phyloP scores from a whole-genome alignment of 2,113 vertebrate genomes.

The Hiodon tergisus region DNA sequence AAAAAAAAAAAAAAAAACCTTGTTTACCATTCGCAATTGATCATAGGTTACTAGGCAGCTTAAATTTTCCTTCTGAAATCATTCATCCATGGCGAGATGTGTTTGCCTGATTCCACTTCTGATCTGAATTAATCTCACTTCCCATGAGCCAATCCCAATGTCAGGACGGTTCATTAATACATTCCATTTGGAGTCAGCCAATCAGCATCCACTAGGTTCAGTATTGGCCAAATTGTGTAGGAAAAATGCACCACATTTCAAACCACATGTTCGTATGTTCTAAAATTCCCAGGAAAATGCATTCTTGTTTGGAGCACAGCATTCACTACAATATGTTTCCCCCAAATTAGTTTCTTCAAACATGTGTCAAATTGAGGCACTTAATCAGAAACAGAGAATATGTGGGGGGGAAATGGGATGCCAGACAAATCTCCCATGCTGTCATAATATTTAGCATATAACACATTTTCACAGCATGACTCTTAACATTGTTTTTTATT shows the following conservation, averaged over 20 bases:
- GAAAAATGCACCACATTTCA: slow-evolving; percentile 21
- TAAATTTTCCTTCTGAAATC: slow-evolving; percentile 19
- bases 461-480: slow-evolving; percentile 26
- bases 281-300: slow-evolving; percentile 25
- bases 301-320: slow-evolving; percentile 23
- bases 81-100: slow-evolving; percentile 9
- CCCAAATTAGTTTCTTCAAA: slow-evolving; percentile 33
- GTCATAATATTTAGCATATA: slow-evolving; percentile 31
- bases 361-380: slow-evolving; percentile 29
- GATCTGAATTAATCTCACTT: slow-evolving; percentile 36
- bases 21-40: slow-evolving; percentile 32
- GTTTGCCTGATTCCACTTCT: slow-evolving; percentile 31
- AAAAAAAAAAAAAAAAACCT: slow-evolving; percentile 34
- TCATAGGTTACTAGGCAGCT: slow-evolving; percentile 30
- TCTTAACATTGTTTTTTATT: slow-evolving; percentile 34
- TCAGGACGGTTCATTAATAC: slow-evolving; percentile 19
- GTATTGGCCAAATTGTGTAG: neutral
- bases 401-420: slow-evolving; percentile 19
- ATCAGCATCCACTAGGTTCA: neutral
- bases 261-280: slow-evolving; percentile 14
- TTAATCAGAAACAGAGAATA: slow-evolving; percentile 16
- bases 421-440: slow-evolving; percentile 21
- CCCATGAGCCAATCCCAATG: slow-evolving; percentile 16
- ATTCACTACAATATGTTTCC: slow-evolving; percentile 21
- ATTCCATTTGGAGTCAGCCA: slow-evolving; percentile 4